Conservation (phyloP, 1,140 invertebrate species). For the Pachyrhynchus sulphureomaculatus region DNA sequence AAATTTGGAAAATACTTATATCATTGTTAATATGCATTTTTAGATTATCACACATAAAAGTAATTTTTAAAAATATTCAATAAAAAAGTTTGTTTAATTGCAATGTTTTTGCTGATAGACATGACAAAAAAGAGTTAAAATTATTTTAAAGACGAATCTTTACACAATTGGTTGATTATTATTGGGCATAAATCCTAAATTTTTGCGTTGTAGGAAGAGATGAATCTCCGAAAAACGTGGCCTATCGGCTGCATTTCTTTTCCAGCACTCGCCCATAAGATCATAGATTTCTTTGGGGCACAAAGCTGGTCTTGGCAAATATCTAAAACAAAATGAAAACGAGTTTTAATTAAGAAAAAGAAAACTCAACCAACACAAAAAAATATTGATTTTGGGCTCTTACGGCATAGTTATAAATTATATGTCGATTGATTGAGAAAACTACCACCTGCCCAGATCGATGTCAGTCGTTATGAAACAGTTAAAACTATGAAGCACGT, state of each 20-base stretch:
- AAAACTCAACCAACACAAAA: background rate
- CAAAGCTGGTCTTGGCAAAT: slow-evolving; percentile 74
- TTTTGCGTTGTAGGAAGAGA: slow-evolving; percentile 87
- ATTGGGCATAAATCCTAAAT: slow-evolving; percentile 74
- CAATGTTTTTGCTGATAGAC: too few relatives aligned
- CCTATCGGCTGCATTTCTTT: slow-evolving; percentile 77
- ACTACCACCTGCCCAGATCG: too few relatives aligned
- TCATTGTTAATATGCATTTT: background rate
- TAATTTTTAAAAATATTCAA: slow-evolving; percentile 14
- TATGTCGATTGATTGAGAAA: too few relatives aligned
- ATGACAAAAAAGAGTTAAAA: too few relatives aligned
- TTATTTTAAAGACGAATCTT: too few relatives aligned
- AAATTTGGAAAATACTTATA: slow-evolving; percentile 7
- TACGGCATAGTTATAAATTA: too few relatives aligned
- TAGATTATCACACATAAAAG: slow-evolving; percentile 7
- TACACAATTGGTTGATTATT: too few relatives aligned
- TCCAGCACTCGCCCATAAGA: slow-evolving; percentile 93
- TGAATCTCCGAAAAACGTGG: slow-evolving; percentile 90
- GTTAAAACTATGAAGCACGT: too few relatives aligned
- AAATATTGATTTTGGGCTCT: background rate
- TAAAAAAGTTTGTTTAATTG: background rate
- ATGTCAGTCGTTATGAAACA: too few relatives aligned
- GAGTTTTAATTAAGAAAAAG: background rate
- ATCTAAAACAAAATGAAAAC: slow-evolving; percentile 33
- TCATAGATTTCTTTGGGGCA: slow-evolving; percentile 91